Percentiles rank a stretch among this genome's conserved stretches.
These are phyloP conservation scores for Virgularia gustaviana DNA, from an alignment of 92 coral and sea anemone species.

Conservation along the genomic window DNA sequence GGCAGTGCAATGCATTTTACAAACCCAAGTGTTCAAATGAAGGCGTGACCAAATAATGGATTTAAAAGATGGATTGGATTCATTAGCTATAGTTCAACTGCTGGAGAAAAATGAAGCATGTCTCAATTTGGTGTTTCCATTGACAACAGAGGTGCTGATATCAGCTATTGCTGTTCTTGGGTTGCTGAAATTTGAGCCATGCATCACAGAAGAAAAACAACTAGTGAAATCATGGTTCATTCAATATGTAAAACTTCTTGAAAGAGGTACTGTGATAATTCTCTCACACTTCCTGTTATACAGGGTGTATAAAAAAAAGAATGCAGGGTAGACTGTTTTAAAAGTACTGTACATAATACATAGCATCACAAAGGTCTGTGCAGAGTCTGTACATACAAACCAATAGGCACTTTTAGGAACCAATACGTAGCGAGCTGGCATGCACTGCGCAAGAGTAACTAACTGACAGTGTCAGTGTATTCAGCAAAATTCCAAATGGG, in stretches of 20 bases:
- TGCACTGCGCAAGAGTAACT: too few species aligned
- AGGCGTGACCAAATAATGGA: slow-evolving; percentile 48
- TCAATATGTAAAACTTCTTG: slow-evolving; percentile 44
- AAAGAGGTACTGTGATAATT: too few species aligned
- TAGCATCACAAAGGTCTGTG: too few species aligned
- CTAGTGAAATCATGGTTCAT: slow-evolving; percentile 36
- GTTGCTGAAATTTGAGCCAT: slow-evolving; percentile 17
- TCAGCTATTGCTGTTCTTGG: slow-evolving; percentile 27
- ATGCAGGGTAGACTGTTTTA: too few species aligned
- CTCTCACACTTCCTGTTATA: too few species aligned
- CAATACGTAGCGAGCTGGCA: too few species aligned
- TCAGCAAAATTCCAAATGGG: too few species aligned
- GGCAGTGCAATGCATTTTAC: slow-evolving; percentile 47
- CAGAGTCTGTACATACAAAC: too few species aligned
- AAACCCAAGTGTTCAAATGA: slow-evolving; percentile 42
- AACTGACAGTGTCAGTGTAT: too few species aligned
- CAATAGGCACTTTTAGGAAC: too few species aligned
- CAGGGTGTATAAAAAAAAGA: too few species aligned
- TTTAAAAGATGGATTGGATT: slow-evolving; percentile 43
- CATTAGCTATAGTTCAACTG: slow-evolving; percentile 41
- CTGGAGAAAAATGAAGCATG: slow-evolving; percentile 47
- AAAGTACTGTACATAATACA: too few species aligned
- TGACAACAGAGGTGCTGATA: slow-evolving; percentile 42
- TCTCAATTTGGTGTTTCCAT: slow-evolving; percentile 44
- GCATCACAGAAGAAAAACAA: slow-evolving; percentile 6